These are phyloP conservation scores for Cololabis saira DNA, from an alignment of 2,113 vertebrate species.

Conservation along the genomic window DNA sequence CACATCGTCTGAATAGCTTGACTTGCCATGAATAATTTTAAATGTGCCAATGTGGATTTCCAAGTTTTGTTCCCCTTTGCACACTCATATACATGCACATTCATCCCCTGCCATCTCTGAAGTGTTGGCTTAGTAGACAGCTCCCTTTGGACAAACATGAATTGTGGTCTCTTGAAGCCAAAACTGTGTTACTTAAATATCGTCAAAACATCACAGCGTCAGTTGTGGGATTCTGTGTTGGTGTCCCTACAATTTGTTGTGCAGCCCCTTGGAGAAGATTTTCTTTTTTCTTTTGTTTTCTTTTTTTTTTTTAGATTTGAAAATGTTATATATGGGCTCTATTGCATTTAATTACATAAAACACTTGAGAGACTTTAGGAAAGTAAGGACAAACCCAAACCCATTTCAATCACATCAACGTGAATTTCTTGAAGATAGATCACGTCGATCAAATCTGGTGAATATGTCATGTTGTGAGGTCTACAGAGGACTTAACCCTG, in stretches of 20 bases:
- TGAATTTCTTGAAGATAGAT: too few species aligned
- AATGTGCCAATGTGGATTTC: conserved; percentile 42
- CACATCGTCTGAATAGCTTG: conserved; percentile 45
- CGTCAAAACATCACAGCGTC: conserved; percentile 31
- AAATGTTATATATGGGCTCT: background rate
- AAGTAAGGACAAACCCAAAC: too few species aligned
- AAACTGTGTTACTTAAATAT: conserved; percentile 20
- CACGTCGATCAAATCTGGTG: too few species aligned
- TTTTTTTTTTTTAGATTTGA: conserved; percentile 38
- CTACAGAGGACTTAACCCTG: background rate
- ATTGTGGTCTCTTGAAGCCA: conserved; percentile 21
- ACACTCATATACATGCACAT: background rate
- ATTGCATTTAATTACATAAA: too few species aligned
- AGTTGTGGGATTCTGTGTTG: background rate
- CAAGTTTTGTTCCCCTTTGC: conserved; percentile 2
- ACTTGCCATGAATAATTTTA: conserved; percentile 61
- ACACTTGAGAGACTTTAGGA: too few species aligned
- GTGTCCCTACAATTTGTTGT: conserved; percentile 24
- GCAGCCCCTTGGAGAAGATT: background rate
- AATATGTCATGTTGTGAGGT: too few species aligned
- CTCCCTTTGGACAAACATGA: conserved; percentile 41
- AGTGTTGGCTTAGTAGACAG: conserved; percentile 27
- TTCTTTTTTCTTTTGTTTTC: background rate
- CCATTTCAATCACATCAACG: too few species aligned
- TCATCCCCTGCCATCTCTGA: conserved; percentile 10